Percentiles rank a stretch among this genome's conserved stretches.
phyloP scores from a whole-genome alignment of 2,888 invertebrate species.

The Synergus laeviventris region DNA sequence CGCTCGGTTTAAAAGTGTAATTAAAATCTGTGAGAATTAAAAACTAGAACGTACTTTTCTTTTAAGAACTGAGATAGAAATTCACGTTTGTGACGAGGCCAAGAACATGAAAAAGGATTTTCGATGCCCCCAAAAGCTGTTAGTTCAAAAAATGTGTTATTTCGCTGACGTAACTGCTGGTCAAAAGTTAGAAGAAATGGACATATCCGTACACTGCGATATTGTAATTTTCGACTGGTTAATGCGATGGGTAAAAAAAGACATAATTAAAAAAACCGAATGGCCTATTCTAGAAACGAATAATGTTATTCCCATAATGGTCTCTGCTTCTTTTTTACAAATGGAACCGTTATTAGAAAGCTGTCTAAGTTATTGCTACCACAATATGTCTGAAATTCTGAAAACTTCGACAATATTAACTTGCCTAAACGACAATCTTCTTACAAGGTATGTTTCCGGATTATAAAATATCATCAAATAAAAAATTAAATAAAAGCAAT shows the following conservation, averaged over 20 bases:
- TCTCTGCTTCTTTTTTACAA: slow-evolving; percentile 95
- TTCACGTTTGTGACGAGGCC: slow-evolving; percentile 96
- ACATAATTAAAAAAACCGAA: slow-evolving; percentile 81
- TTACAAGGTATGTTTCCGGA: slow-evolving; percentile 69
- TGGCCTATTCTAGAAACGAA: slow-evolving; percentile 86
- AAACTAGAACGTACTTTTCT: slow-evolving; percentile 42
- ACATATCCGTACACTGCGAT: slow-evolving; percentile 98
- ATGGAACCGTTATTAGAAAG: slow-evolving; percentile 94
- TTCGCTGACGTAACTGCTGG: slow-evolving; percentile 93
- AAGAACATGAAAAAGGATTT: slow-evolving; percentile 94
- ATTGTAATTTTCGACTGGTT: slow-evolving; percentile 97
- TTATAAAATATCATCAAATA: not conserved
- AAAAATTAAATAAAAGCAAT: slow-evolving; percentile 13
- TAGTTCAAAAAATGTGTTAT: slow-evolving; percentile 95
- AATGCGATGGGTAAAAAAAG: slow-evolving; percentile 95
- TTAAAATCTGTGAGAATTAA: slow-evolving; percentile 29
- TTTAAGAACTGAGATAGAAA: slow-evolving; percentile 88
- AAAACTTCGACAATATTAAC: slow-evolving; percentile 91
- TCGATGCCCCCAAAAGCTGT: slow-evolving; percentile 89
- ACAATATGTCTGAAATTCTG: slow-evolving; percentile 91
- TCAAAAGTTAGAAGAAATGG: slow-evolving; percentile 91
- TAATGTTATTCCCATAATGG: slow-evolving; percentile 94
- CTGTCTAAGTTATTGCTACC: slow-evolving; percentile 91
- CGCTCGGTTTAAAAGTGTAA: not conserved
- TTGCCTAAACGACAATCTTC: slow-evolving; percentile 84